phyloP scores from a whole-genome alignment of 30 jellyfish, hydroid and myxozoan genomes.

The Aurelia aurita complex sp. Pacific region DNA sequence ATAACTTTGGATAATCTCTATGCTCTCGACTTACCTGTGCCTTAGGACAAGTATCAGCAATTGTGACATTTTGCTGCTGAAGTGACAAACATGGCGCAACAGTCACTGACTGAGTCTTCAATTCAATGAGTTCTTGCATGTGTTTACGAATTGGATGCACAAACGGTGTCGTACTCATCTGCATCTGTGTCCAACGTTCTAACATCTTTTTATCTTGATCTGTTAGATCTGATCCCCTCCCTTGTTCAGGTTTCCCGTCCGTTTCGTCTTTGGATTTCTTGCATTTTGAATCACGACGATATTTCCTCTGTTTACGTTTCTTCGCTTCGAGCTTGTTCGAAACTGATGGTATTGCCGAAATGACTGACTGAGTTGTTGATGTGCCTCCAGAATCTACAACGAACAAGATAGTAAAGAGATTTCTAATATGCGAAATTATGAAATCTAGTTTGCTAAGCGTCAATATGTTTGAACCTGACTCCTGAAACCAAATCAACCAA shows the following conservation, averaged over 20 bases:
- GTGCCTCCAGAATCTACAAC: slow-evolving; percentile 20
- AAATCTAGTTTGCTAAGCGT: too few relatives aligned
- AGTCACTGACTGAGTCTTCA: slow-evolving; percentile 46
- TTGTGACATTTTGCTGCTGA: slow-evolving; percentile 1
- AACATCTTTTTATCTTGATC: slow-evolving; percentile 73
- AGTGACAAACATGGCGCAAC: slow-evolving; percentile 12
- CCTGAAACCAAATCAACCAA: too few relatives aligned
- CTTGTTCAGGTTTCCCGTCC: slow-evolving; percentile 30
- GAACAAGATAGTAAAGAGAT: too few relatives aligned
- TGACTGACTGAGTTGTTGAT: slow-evolving; percentile 42
- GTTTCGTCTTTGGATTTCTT: slow-evolving; percentile 35
- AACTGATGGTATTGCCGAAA: slow-evolving; percentile 31
- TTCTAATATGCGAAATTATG: too few relatives aligned
- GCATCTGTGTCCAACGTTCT: slow-evolving; percentile 97
- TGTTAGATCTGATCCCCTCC: slow-evolving; percentile 43
- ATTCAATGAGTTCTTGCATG: slow-evolving; percentile 77
- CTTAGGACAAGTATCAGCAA: slow-evolving; percentile 3
- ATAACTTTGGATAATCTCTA: too few relatives aligned
- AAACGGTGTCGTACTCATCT: slow-evolving; percentile 84
- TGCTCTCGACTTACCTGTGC: slow-evolving; percentile 24
- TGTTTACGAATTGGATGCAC: slow-evolving; percentile 97
- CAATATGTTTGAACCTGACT: too few relatives aligned
- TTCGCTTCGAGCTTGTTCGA: slow-evolving; percentile 46
- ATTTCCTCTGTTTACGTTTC: slow-evolving; percentile 65
- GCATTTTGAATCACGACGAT: slow-evolving; percentile 38